These are phyloP conservation scores for Ptyas mucosa DNA, from an alignment of 2,113 vertebrate genomes.

Conservation along the genomic window DNA sequence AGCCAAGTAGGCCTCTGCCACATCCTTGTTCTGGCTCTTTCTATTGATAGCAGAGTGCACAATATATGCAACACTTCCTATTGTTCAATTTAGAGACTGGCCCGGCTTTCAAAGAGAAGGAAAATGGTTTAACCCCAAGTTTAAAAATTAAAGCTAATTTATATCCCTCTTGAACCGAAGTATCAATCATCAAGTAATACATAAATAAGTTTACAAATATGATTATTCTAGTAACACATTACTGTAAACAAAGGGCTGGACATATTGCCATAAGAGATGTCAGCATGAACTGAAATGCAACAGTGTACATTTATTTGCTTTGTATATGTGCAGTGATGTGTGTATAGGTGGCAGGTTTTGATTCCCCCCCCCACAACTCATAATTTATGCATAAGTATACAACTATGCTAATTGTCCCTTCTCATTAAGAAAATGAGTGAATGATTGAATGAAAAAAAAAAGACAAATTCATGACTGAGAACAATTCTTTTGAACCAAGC, in stretches of 20 bases:
- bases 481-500: not conserved
- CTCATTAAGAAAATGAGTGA: not conserved
- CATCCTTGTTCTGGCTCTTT: constrained; percentile 30
- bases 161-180: not conserved
- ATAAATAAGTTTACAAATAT: constrained; percentile 6
- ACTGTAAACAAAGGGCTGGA: not conserved
- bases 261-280: not conserved
- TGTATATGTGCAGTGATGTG: not conserved
- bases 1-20: constrained; percentile 53
- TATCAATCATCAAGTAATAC: constrained; percentile 11
- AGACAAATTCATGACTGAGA: not conserved
- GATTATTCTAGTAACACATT: not conserved
- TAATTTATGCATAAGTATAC: not conserved
- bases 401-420: not conserved
- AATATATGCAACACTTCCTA: constrained; percentile 23
- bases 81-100: constrained; percentile 44
- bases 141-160: not conserved
- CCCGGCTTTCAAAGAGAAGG: constrained; percentile 22
- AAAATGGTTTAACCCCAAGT: not conserved
- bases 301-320: not conserved
- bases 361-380: not conserved
- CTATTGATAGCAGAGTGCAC: not conserved
- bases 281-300: not conserved
- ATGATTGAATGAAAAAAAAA: not conserved
- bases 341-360: not conserved